A percentile compares a stretch with the other conserved stretches of the same genome.
These are phyloP conservation scores for Myoxocephalus aenaeus DNA, from an alignment of 2,797 vertebrate species.

Conservation along the genomic window DNA sequence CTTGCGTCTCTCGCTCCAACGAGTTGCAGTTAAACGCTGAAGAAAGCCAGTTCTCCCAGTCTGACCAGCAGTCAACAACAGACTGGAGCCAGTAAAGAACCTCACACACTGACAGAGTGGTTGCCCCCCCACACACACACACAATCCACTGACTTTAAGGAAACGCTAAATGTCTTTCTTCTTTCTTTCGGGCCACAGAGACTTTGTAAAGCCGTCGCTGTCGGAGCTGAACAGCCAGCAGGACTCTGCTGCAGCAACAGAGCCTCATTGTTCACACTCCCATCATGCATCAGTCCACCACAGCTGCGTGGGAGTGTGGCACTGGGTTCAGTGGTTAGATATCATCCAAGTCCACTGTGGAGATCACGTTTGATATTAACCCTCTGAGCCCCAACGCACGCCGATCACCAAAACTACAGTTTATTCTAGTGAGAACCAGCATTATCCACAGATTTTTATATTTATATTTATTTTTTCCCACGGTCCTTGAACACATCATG, in stretches of 20 bases:
- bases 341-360: background rate
- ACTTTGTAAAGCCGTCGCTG: background rate
- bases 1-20: background rate
- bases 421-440: background rate
- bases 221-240: slow-evolving; percentile 1
- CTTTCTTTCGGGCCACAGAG: background rate
- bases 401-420: no score
- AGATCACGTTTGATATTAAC: background rate
- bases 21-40: background rate
- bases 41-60: background rate
- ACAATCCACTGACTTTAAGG: no score
- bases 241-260: slow-evolving; percentile 23
- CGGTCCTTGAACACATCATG: background rate
- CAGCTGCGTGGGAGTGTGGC: slow-evolving; percentile 12
- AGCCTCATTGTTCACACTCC: slow-evolving; percentile 24
- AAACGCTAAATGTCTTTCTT: background rate
- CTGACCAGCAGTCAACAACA: no score
- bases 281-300: background rate
- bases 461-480: background rate
- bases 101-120: no score
- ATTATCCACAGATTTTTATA: background rate
- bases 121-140: no score
- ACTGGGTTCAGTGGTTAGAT: background rate
- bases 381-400: background rate
- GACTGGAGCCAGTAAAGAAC: no score